Percentiles rank a stretch among this genome's conserved stretches.
Conservation (phyloP, 2,888 invertebrate genomes). For the Axea sp. region DNA sequence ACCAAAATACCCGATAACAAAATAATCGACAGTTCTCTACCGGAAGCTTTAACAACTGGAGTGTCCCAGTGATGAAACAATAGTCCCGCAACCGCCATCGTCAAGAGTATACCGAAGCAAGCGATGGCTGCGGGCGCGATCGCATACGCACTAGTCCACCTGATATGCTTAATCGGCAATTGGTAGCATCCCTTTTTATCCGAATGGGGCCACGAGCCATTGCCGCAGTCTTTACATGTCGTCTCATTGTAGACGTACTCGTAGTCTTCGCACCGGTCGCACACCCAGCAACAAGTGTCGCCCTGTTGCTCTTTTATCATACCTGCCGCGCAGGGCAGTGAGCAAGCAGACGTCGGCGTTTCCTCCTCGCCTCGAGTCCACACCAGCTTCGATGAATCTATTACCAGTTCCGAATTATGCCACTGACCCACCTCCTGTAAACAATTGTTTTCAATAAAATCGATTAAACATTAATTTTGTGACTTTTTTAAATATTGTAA, state of each 20-base stretch:
- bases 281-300: slow-evolving; percentile 89
- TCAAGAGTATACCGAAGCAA: slow-evolving; percentile 83
- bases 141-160: slow-evolving; percentile 84
- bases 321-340: slow-evolving; percentile 84
- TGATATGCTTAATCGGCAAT: slow-evolving; percentile 83
- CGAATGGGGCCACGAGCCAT: slow-evolving; percentile 83
- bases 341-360: slow-evolving; percentile 85
- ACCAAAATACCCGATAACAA: slow-evolving; percentile 83
- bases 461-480: too few species aligned
- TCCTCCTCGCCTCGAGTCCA: slow-evolving; percentile 81
- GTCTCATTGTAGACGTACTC: slow-evolving; percentile 85
- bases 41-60: slow-evolving; percentile 83
- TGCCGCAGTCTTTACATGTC: slow-evolving; percentile 84
- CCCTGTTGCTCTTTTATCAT: slow-evolving; percentile 86
- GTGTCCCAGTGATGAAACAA: slow-evolving; percentile 85
- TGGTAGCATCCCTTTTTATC: slow-evolving; percentile 83
- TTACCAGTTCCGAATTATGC: slow-evolving; percentile 81
- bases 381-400: slow-evolving; percentile 80
- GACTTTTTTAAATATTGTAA: too few species aligned
- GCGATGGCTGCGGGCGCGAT: slow-evolving; percentile 84
- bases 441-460: slow-evolving; percentile 7
- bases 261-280: slow-evolving; percentile 85
- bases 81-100: slow-evolving; percentile 82
- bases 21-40: slow-evolving; percentile 84
- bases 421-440: slow-evolving; percentile 83